A percentile compares a stretch with the other conserved stretches of the same genome.
These are phyloP conservation scores for Pseudotriccus pelzelni DNA, from an alignment of 2,797 vertebrate genomes.

Conservation along the genomic window DNA sequence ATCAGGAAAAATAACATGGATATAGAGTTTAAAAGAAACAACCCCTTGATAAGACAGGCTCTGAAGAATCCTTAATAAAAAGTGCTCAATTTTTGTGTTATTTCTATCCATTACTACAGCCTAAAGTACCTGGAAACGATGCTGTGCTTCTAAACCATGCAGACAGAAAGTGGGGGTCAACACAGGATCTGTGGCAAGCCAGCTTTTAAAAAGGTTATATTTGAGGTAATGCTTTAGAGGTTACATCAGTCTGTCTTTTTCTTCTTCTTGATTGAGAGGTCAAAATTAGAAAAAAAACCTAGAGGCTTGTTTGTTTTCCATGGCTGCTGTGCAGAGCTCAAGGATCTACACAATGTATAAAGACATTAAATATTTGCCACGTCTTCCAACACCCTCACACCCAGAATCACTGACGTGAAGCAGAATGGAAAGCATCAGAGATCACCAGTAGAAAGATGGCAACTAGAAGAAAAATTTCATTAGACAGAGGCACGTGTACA, in stretches of 20 bases:
- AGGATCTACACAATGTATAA: not conserved
- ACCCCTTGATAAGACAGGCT: not conserved
- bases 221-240: not conserved
- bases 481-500: not conserved
- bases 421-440: not conserved
- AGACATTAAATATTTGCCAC: not conserved
- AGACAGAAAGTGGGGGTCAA: not conserved
- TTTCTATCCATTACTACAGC: not conserved
- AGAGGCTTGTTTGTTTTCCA: not conserved
- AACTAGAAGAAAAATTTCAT: not conserved
- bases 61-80: not conserved
- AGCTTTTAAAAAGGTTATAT: not conserved
- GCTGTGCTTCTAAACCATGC: not conserved
- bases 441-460: not conserved
- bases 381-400: not conserved
- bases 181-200: not conserved
- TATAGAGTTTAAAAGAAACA: not conserved
- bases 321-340: not conserved
- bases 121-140: not conserved
- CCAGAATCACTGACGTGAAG: not conserved
- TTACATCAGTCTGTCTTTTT: not conserved
- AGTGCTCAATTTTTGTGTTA: not conserved
- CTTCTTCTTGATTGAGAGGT: not conserved
- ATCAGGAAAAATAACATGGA: not conserved
- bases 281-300: not conserved